A percentile compares a stretch with the other conserved stretches of the same genome.
These are phyloP conservation scores for Euphysa ruthae DNA, from an alignment of 30 jellyfish, hydroid and myxozoan species.

Conservation along the genomic window DNA sequence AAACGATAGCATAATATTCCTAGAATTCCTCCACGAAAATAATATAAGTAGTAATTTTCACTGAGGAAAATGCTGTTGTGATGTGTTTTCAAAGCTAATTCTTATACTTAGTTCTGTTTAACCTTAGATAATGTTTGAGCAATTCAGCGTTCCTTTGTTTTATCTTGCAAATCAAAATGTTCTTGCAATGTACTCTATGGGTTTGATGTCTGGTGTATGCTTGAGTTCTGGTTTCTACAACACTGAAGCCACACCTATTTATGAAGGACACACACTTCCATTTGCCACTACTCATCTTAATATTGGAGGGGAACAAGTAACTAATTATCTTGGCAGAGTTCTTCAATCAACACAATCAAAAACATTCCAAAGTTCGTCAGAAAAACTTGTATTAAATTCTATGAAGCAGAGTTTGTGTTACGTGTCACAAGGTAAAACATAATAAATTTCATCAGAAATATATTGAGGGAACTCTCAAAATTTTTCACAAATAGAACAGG, in stretches of 20 bases:
- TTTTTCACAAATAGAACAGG: too few relatives aligned
- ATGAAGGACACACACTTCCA: slow-evolving; percentile 78
- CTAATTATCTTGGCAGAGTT: slow-evolving; percentile 64
- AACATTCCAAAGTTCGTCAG: slow-evolving; percentile 74
- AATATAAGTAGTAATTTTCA: too few relatives aligned
- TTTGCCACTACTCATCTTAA: slow-evolving; percentile 62
- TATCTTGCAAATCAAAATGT: slow-evolving; percentile 78
- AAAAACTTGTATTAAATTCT: slow-evolving; percentile 48
- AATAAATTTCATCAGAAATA: too few relatives aligned
- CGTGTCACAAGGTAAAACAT: slow-evolving; percentile 68
- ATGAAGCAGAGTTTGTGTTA: slow-evolving; percentile 63
- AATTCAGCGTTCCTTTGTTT: slow-evolving; percentile 73
- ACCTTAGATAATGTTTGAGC: slow-evolving; percentile 68
- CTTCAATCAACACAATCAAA: slow-evolving; percentile 45
- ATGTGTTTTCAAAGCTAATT: too few relatives aligned
- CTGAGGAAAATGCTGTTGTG: too few relatives aligned
- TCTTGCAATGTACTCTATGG: slow-evolving; percentile 73
- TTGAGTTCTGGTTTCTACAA: slow-evolving; percentile 60
- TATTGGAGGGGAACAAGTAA: slow-evolving; percentile 74
- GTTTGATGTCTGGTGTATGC: slow-evolving; percentile 77
- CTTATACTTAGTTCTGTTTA: too few relatives aligned
- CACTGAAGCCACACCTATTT: slow-evolving; percentile 77
- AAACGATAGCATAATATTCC: too few relatives aligned
- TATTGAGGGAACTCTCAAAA: too few relatives aligned
- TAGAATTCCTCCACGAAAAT: too few relatives aligned